Percentiles rank a stretch among this genome's conserved stretches.
These are phyloP conservation scores for Typhlomys cinereus DNA, from an alignment of 2,113 vertebrate genomes.

Conservation along the genomic window DNA sequence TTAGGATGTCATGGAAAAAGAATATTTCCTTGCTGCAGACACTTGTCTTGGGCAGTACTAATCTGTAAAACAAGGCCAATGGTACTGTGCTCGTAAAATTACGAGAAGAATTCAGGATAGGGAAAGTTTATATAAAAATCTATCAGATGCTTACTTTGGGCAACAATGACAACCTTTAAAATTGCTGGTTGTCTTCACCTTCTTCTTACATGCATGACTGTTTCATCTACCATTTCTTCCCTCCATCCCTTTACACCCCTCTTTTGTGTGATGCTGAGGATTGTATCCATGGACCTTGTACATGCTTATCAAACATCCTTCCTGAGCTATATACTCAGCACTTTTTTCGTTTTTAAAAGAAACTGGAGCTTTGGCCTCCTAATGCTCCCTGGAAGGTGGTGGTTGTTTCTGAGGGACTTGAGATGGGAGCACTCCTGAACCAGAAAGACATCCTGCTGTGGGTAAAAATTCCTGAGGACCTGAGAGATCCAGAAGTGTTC, in stretches of 20 bases:
- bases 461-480: too few species aligned
- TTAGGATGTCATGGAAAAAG: not conserved
- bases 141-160: too few species aligned
- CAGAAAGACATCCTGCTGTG: too few species aligned
- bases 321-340: not conserved
- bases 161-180: too few species aligned
- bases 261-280: not conserved
- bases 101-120: not conserved
- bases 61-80: not conserved
- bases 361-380: too few species aligned
- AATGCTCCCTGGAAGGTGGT: too few species aligned
- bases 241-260: not conserved
- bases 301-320: not conserved
- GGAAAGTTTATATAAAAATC: not conserved
- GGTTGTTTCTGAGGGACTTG: too few species aligned
- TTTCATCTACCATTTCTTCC: not conserved
- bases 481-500: too few species aligned
- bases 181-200: not conserved
- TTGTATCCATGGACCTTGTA: not conserved
- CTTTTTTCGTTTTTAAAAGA: not conserved
- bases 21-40: not conserved
- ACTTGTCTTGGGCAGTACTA: not conserved
- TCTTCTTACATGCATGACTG: too few species aligned
- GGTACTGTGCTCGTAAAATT: not conserved
- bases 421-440: too few species aligned